Base-by-base conservation (phyloP, 2,888 invertebrate genomes). In the Nemapogon koenigi region DNA sequence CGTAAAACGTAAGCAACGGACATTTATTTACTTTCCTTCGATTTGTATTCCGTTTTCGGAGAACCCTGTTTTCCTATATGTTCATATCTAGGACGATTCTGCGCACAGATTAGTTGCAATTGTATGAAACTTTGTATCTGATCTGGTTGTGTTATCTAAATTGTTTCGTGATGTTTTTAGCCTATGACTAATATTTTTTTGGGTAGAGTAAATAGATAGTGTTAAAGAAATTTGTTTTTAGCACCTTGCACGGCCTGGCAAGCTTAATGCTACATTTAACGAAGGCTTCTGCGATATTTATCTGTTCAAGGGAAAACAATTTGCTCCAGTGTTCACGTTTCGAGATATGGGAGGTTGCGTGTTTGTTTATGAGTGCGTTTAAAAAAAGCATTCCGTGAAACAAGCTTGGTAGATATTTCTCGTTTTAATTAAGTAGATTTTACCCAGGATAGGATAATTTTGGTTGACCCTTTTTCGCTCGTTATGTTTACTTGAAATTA, bases 1-100 rank as follows among this genome's bases (percentile, higher is more conserved):
- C 47, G 46, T 45, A 42, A 45, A 47, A 39, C 41, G 46, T 43
- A 44, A 43, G 44, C 44, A 39, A 44, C 42, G 45, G 44, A 48
- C 43, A 46, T 37, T 46, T 48, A 47, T 49, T 46, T 49, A 46
- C 43, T 42, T 38, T 25, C 42, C 27, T 22, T 22, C 41, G 40
- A 45, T 46, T 46, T 45, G 43, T 45, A 43, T 45, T 45, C 45
- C 30, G 42, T 37, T 41, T 41, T 42, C 38, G 41, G 28, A 37
- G 30, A 17, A 32, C 17, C 38, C 35, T 36, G 26, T 45, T 28
- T 28, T 32, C 10, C 38, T 43, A 28, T 22, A 14, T 16, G 31
- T 35, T 18, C 32, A 38, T 10, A 39, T 16, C 18, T 16, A 3
- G 7, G 3, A 33, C 18, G 11, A 33, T 19, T 28, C 7, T 4